Percentiles rank a stretch among this genome's conserved stretches.
Evolutionary conservation across 2,113 vertebrate species (phyloP).

Genomic region (Crotalus tigris): DNA sequence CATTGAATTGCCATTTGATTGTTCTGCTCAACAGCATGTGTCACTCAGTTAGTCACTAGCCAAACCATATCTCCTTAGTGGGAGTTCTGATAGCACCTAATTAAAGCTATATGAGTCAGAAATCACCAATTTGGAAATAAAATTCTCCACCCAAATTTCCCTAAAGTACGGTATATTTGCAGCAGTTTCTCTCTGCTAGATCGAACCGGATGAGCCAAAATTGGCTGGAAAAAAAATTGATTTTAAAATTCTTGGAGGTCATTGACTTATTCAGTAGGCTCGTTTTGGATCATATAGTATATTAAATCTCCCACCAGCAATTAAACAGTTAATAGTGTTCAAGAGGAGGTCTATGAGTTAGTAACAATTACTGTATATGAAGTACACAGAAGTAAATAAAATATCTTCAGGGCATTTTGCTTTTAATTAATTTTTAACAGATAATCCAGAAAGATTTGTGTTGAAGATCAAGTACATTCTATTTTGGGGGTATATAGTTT

Average conservation of each 20-base stretch:
- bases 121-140: no score
- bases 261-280: not conserved
- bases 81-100: no score
- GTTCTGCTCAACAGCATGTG: no score
- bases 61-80: no score
- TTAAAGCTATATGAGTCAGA: no score
- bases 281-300: not conserved
- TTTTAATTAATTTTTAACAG: not conserved
- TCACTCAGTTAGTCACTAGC: no score
- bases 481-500: not conserved
- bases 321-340: not conserved
- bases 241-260: not conserved
- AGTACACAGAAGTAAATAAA: not conserved
- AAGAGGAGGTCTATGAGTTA: not conserved
- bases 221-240: not conserved
- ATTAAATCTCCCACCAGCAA: not conserved
- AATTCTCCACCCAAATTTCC: not conserved
- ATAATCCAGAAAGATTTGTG: not conserved
- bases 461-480: slow-evolving; percentile 3
- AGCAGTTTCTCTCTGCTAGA: not conserved
- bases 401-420: not conserved
- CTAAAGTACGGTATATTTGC: not conserved
- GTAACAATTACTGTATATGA: not conserved
- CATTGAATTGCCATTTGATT: no score
- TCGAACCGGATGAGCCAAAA: not conserved